Conservation (phyloP, 2,113 vertebrate genomes). For the Felis chaus region DNA sequence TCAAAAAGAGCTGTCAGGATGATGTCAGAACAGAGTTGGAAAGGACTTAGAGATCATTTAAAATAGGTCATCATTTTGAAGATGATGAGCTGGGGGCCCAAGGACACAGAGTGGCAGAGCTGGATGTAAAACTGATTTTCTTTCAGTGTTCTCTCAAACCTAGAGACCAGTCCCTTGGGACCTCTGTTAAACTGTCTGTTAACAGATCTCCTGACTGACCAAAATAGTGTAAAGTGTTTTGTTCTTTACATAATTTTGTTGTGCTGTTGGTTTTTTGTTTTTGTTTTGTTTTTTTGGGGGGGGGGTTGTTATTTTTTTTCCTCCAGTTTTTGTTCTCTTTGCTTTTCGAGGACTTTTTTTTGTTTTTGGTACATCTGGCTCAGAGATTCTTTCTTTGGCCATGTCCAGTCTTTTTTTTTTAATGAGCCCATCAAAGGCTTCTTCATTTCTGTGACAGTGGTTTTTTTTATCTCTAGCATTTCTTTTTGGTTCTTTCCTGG, state of each 20-base stretch:
- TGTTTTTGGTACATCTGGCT: neutral
- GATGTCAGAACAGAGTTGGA: neutral
- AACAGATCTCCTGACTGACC: neutral
- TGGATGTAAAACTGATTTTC: neutral
- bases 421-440: neutral
- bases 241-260: neutral
- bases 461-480: neutral
- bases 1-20: neutral
- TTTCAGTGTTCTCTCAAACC: neutral
- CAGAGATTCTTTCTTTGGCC: neutral
- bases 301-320: neutral
- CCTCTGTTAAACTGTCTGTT: neutral
- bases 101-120: neutral
- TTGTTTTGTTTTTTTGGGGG: neutral
- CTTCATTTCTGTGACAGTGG: neutral
- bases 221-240: conserved; percentile 10
- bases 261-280: neutral
- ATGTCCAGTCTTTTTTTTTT: neutral
- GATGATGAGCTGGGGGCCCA: neutral
- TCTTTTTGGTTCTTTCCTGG: neutral
- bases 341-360: neutral
- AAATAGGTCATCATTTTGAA: neutral
- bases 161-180: neutral
- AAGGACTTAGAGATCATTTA: neutral
- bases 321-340: neutral